Percentiles rank a stretch among this genome's conserved stretches.
Conservation (phyloP, 2,797 vertebrate species). For the Dromococcyx pavoninus region DNA sequence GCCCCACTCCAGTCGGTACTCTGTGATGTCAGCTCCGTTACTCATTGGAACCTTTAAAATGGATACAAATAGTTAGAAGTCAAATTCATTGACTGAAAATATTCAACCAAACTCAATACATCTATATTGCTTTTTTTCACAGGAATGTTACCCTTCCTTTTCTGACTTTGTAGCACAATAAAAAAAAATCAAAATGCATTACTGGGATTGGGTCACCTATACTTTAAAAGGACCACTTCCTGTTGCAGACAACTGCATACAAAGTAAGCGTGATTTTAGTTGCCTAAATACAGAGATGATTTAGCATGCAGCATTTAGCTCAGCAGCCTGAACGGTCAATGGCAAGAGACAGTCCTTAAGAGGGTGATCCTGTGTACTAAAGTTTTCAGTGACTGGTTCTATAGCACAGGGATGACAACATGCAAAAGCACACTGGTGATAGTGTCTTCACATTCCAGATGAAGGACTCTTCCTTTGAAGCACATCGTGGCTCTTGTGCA, state of each 20-base stretch:
- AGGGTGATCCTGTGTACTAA: background rate
- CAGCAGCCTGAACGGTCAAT: background rate
- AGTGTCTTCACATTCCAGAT: background rate
- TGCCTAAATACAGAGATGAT: background rate
- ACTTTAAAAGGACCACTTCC: background rate
- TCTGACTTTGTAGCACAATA: background rate
- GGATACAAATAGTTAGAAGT: background rate
- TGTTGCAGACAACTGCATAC: background rate
- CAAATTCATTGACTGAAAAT: background rate
- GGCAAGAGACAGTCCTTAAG: background rate
- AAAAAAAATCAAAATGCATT: background rate
- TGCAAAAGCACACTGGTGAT: background rate
- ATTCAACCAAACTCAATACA: background rate
- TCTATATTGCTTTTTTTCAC: background rate
- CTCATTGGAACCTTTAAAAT: slow-evolving; percentile 82
- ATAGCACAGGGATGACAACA: background rate
- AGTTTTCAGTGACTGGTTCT: background rate
- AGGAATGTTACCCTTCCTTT: background rate
- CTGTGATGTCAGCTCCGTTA: slow-evolving; percentile 89
- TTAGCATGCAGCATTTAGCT: background rate
- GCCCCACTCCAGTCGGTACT: slow-evolving; percentile 95
- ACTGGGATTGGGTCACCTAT: background rate
- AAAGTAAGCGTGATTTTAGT: background rate
- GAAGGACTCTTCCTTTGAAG: background rate
- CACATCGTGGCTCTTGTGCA: background rate